Evolutionary conservation across 2,888 invertebrate species (phyloP), one percentile per base, ranked within the genome.

Genomic region (Rhorus exstirpatorius): DNA sequence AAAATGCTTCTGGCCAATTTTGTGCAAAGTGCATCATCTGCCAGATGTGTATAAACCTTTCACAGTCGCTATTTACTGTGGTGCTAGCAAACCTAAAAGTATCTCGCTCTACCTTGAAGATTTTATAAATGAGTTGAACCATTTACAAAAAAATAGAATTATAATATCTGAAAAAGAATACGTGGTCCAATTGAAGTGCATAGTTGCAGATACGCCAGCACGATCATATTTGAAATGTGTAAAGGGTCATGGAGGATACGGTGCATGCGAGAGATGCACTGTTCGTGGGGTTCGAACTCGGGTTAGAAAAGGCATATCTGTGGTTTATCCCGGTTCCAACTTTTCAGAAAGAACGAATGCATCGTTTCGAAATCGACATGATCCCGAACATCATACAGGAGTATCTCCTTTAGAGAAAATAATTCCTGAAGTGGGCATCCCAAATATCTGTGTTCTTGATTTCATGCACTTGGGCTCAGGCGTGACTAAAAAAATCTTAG

Each of bases 71-170:
- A 55, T 84, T 49, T 84, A 81, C 68, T 81, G 61, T 60, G 84
- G 84, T 49, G 63, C 55, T 63, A 61, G 79, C 12, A 86, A 85
- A 76, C 85, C 85, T 0, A 77, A 79, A 51, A 21, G 53, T 76
- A 19, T 75, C 4, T 53, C 60, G 4, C 19, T 79, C 8, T 84
- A 71, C 79, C 81, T 85, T 21, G 10, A 53, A 1, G 14, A 68
- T 12, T 87, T 86, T 26, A 71, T 87, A 17, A 12, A 41, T 19
- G 85, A 87, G 61, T 8, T 87, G 17, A 87, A 85, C 75, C 0
- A 71, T 49, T 67, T 85, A 24, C 71, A 78, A 46, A 8, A n/a
- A 58, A 14, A 83, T 38, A 84, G 81, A 10, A 79, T 85, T 55
- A 7, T 21, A 10, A 71, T 86, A 49, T 38, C 49, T 2, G 63